A percentile compares a stretch with the other conserved stretches of the same genome.
phyloP scores from a whole-genome alignment of 2,113 vertebrate genomes.

The Rissa tridactyla region DNA sequence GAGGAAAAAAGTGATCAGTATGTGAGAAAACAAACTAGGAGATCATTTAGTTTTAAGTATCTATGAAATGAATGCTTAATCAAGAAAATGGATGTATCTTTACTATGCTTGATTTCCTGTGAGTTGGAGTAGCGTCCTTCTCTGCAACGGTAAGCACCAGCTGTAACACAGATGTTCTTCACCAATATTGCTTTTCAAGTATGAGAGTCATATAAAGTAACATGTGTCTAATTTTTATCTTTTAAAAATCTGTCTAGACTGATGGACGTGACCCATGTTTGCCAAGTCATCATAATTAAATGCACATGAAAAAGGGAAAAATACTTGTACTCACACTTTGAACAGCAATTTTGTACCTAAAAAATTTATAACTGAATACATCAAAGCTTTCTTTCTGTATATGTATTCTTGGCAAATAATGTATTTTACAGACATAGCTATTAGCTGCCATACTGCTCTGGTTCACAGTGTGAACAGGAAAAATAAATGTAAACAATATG shows the following conservation, averaged over 20 bases:
- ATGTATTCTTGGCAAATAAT: background rate
- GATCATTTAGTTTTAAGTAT: background rate
- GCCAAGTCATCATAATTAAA: conserved; percentile 46
- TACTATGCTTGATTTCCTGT: background rate
- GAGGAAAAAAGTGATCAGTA: background rate
- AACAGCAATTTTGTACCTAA: conserved; percentile 4
- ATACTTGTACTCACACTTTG: conserved; percentile 15
- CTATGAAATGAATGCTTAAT: background rate
- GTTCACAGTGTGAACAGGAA: background rate
- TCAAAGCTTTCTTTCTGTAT: background rate
- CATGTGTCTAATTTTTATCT: conserved; percentile 44
- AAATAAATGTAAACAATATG: background rate
- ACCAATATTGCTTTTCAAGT: background rate
- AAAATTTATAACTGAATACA: background rate
- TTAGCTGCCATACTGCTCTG: background rate
- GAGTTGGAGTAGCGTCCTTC: background rate
- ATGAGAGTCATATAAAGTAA: conserved; percentile 48
- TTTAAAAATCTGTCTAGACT: conserved; percentile 69
- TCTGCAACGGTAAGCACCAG: background rate
- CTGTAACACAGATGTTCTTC: conserved; percentile 69
- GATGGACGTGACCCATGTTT: conserved; percentile 65
- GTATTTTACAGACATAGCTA: background rate
- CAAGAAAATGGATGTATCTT: background rate
- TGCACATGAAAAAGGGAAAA: conserved; percentile 37
- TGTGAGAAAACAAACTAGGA: background rate